Percentiles rank a stretch among this genome's conserved stretches.
Conservation (phyloP, 1,140 invertebrate species). For the Hylaeus volcanicus region DNA sequence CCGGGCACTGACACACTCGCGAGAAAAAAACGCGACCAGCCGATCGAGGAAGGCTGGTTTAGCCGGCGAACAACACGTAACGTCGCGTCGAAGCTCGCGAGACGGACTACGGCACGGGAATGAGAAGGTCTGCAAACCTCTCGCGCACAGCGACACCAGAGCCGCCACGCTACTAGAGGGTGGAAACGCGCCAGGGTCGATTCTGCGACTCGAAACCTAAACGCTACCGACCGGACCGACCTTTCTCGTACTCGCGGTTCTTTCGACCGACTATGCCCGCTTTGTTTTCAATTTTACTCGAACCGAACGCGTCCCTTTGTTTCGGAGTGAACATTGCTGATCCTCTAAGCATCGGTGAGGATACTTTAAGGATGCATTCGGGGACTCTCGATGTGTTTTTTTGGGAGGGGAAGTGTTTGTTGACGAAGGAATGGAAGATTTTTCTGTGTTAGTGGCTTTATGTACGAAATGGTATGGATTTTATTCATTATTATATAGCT, state of each 20-base stretch:
- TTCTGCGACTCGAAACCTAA: conserved; percentile 63
- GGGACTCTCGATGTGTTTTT: too few species aligned
- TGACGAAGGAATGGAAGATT: too few species aligned
- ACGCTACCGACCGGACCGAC: conserved; percentile 33
- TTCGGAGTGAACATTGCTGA: too few species aligned
- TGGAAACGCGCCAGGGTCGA: conserved; percentile 70
- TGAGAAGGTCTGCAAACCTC: conserved; percentile 64
- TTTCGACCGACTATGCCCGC: conserved; percentile 3
- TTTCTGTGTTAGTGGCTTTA: too few species aligned
- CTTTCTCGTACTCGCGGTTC: not conserved
- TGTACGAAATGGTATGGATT: too few species aligned
- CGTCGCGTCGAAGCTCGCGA: conserved; percentile 69
- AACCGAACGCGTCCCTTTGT: too few species aligned
- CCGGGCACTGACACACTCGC: conserved; percentile 21
- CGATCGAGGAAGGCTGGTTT: not conserved
- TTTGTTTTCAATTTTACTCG: not conserved
- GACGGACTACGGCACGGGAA: conserved; percentile 73
- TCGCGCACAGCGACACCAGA: conserved; percentile 67
- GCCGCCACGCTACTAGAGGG: conserved; percentile 57
- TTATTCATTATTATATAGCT: too few species aligned
- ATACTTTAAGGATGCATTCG: too few species aligned
- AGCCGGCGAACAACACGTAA: conserved; percentile 48
- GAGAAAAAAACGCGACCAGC: not conserved
- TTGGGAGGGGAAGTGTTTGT: too few species aligned
- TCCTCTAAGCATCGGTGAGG: too few species aligned